Evolutionary conservation across 1,140 invertebrate species (phyloP).

Genomic region (Phthorimaea operculella): DNA sequence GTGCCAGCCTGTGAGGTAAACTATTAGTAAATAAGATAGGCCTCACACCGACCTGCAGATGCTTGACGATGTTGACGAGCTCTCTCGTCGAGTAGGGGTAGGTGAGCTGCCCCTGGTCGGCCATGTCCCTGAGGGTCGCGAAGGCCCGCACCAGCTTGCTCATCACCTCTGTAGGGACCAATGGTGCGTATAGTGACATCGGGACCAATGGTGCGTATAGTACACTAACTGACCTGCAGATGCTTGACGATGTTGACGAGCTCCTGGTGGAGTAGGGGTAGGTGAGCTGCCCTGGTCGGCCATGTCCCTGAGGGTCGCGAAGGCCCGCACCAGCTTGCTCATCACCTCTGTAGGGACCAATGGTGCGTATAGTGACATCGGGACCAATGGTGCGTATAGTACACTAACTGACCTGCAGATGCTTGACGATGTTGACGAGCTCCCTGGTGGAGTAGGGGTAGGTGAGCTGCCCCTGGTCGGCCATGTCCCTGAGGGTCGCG

Average conservation of each 20-base stretch:
- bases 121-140: slow-evolving; percentile 84
- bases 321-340: slow-evolving; percentile 84
- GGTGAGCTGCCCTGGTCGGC: slow-evolving; percentile 88
- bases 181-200: slow-evolving; percentile 86
- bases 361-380: slow-evolving; percentile 87
- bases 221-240: too few relatives aligned
- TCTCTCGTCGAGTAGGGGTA: slow-evolving; percentile 98
- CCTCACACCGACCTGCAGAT: slow-evolving; percentile 85
- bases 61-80: slow-evolving; percentile 90
- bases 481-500: slow-evolving; percentile 84
- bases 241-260: slow-evolving; percentile 92
- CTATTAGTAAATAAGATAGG: too few relatives aligned
- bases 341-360: slow-evolving; percentile 80
- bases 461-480: slow-evolving; percentile 89
- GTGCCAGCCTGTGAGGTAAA: too few relatives aligned
- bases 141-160: slow-evolving; percentile 87
- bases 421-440: slow-evolving; percentile 90
- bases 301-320: slow-evolving; percentile 85
- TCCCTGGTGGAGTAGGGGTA: slow-evolving; percentile 98
- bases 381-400: too few relatives aligned
- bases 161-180: slow-evolving; percentile 79
- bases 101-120: slow-evolving; percentile 89
- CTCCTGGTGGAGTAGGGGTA: slow-evolving; percentile 97
- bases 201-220: too few relatives aligned
- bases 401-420: slow-evolving; percentile 85